Percentiles rank a stretch among this genome's conserved stretches.
Evolutionary conservation across 2,888 invertebrate species (phyloP).

Genomic region (Pediacus dermestoides): DNA sequence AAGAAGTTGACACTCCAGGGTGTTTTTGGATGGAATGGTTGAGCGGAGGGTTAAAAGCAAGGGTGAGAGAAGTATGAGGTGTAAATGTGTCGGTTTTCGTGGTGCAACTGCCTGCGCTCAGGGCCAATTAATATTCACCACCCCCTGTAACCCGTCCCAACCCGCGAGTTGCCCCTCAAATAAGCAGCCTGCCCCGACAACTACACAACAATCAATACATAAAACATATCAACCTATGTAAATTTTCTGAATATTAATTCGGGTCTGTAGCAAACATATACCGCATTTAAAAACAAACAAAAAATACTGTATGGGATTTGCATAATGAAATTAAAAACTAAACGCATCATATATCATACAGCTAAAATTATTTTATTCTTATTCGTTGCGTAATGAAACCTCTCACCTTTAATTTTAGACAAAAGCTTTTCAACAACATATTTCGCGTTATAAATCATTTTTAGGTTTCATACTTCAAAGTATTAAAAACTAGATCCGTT

Average conservation of each 20-base stretch:
- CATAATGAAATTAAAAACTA: no score
- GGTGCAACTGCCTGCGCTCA: conserved; percentile 41
- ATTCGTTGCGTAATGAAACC: no score
- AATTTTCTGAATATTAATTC: conserved; percentile 10
- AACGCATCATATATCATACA: no score
- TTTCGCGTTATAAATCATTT: no score
- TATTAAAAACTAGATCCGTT: no score
- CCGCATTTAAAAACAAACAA: no score
- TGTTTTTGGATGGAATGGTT: conserved; percentile 46
- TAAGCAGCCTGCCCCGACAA: background rate
- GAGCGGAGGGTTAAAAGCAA: conserved; percentile 32
- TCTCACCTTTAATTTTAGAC: no score
- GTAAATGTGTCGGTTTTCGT: conserved; percentile 49
- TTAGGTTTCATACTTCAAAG: no score
- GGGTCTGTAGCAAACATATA: no score
- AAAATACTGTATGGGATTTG: no score
- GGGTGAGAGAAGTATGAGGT: conserved; percentile 44
- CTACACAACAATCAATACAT: conserved; percentile 4
- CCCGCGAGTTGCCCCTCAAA: background rate
- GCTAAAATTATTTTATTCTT: no score
- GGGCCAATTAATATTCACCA: conserved; percentile 48
- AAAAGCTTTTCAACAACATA: no score
- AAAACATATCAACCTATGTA: conserved; percentile 9
- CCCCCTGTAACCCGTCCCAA: conserved; percentile 17
- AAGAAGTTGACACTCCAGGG: conserved; percentile 52